These are phyloP conservation scores for Diarsia dahlii DNA, from an alignment of 2,888 invertebrate genomes.

Conservation along the genomic window DNA sequence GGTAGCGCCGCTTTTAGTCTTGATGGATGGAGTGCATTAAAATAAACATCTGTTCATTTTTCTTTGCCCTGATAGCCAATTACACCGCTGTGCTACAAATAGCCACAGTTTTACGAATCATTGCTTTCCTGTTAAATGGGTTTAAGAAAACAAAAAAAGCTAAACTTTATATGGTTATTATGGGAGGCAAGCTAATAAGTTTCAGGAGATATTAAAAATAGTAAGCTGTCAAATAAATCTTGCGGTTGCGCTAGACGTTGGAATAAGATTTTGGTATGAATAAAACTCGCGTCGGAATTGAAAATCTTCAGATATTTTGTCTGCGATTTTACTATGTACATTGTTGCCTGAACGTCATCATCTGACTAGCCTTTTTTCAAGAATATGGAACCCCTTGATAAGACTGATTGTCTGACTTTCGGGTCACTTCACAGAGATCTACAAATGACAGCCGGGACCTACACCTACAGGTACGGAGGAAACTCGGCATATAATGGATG, in stretches of 20 bases:
- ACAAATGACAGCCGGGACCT: too few species aligned
- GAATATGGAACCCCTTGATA: too few species aligned
- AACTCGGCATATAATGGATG: too few species aligned
- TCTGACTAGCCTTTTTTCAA: too few species aligned
- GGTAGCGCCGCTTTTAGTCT: conserved; percentile 60
- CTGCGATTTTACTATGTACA: not conserved
- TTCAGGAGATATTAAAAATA: conserved; percentile 49
- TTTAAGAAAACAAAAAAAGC: conserved; percentile 49
- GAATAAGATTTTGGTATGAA: conserved; percentile 1
- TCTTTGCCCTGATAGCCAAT: conserved; percentile 76
- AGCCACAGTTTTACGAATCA: conserved; percentile 71
- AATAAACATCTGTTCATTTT: conserved; percentile 79
- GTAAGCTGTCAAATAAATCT: conserved; percentile 52
- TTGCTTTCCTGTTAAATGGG: conserved; percentile 67
- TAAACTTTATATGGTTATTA: conserved; percentile 36
- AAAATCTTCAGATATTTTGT: not conserved
- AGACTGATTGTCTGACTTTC: too few species aligned
- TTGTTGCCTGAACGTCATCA: too few species aligned
- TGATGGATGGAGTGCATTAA: conserved; percentile 78
- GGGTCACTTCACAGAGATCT: too few species aligned
- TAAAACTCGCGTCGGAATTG: conserved; percentile 1
- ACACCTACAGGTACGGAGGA: too few species aligned
- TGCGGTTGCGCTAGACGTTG: conserved; percentile 13
- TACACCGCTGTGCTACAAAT: conserved; percentile 74
- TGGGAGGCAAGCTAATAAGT: conserved; percentile 51